phyloP scores from a whole-genome alignment of 2,797 vertebrate genomes.

The Spatula clypeata region DNA sequence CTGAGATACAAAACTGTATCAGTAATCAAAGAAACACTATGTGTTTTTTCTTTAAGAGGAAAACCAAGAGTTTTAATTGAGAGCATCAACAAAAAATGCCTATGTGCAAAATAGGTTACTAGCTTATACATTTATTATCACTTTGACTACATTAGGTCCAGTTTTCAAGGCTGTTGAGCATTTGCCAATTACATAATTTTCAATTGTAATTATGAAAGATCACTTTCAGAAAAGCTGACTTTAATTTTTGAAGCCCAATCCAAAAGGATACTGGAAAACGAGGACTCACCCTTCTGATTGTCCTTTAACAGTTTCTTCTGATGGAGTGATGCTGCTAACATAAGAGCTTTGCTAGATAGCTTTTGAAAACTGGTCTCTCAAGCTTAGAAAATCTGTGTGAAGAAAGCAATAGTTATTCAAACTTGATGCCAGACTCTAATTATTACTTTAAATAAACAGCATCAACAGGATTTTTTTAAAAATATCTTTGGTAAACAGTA shows the following conservation, averaged over 20 bases:
- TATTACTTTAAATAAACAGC: slow-evolving; percentile 72
- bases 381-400: slow-evolving; percentile 62
- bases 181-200: not conserved
- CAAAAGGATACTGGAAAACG: slow-evolving; percentile 5
- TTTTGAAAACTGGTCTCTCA: slow-evolving; percentile 78
- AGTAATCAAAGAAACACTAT: not conserved
- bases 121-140: not conserved
- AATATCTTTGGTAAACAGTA: slow-evolving; percentile 11
- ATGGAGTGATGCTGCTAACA: slow-evolving; percentile 23
- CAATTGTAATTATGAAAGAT: not conserved
- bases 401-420: slow-evolving; percentile 67
- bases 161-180: not conserved
- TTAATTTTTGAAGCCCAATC: slow-evolving; percentile 19
- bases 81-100: not conserved
- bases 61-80: not conserved
- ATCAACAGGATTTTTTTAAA: not conserved
- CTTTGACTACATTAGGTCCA: not conserved
- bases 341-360: slow-evolving; percentile 52
- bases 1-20: not conserved
- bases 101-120: not conserved
- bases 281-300: slow-evolving; percentile 7
- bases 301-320: slow-evolving; percentile 40
- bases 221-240: slow-evolving; percentile 33
- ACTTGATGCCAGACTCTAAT: slow-evolving; percentile 77
- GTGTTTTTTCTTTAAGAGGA: not conserved